phyloP scores from a whole-genome alignment of 2,888 invertebrate species.

The Athalia circularis region DNA sequence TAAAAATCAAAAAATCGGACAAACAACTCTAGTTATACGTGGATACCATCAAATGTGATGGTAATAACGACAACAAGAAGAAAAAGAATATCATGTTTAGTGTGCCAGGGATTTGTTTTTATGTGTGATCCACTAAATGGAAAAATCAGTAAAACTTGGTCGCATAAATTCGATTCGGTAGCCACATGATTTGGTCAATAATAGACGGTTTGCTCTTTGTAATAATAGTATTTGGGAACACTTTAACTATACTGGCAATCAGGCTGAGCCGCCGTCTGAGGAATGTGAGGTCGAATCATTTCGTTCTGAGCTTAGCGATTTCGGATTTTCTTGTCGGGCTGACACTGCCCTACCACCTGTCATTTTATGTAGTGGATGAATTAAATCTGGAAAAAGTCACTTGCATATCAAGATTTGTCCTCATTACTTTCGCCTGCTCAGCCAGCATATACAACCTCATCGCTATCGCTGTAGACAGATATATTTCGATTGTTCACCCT shows the following conservation, averaged over 20 bases:
- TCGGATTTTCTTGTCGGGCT: conserved; percentile 88
- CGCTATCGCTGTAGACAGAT: conserved; percentile 86
- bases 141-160: conserved; percentile 6
- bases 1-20: background rate
- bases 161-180: background rate
- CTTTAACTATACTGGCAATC: conserved; percentile 85
- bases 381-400: conserved; percentile 79
- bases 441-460: conserved; percentile 88
- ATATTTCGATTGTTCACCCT: conserved; percentile 87
- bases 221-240: conserved; percentile 83
- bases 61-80: background rate
- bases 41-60: background rate
- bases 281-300: conserved; percentile 84
- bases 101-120: too few relatives aligned
- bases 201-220: conserved; percentile 81
- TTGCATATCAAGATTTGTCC: conserved; percentile 81
- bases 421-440: conserved; percentile 85
- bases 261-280: conserved; percentile 82
- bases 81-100: background rate
- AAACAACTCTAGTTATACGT: background rate
- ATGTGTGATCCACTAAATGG: conserved; percentile 28
- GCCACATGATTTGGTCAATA: conserved; percentile 77
- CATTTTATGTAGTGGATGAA: conserved; percentile 81
- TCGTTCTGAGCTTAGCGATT: conserved; percentile 86
- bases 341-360: conserved; percentile 85